phyloP scores from a whole-genome alignment of 2,888 invertebrate genomes.

The Drosophila borborema region DNA sequence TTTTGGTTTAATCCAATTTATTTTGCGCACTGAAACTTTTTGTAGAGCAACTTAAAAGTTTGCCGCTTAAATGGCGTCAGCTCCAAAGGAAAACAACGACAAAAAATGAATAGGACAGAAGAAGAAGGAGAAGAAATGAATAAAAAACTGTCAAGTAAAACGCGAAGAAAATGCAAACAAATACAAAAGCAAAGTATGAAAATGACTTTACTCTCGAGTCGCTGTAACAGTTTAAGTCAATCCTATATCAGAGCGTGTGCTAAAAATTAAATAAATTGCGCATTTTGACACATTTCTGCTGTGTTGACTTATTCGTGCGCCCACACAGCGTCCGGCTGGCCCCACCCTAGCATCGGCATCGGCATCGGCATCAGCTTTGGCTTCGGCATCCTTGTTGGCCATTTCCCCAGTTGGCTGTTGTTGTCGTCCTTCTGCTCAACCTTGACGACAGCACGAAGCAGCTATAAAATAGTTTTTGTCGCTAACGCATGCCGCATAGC shows the following conservation, averaged over 20 bases:
- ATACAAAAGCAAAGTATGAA: slow-evolving; percentile 66
- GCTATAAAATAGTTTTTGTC: slow-evolving; percentile 78
- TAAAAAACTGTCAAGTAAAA: background rate
- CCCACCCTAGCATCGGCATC: background rate
- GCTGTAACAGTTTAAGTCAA: slow-evolving; percentile 50
- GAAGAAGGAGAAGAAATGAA: slow-evolving; percentile 15
- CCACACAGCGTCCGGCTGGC: background rate
- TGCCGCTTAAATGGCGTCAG: slow-evolving; percentile 75
- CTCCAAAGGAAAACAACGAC: slow-evolving; percentile 38
- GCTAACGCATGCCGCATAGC: slow-evolving; percentile 79
- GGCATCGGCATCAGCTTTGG: slow-evolving; percentile 31
- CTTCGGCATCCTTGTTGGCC: slow-evolving; percentile 66
- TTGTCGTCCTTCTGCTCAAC: slow-evolving; percentile 47
- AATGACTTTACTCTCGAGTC: slow-evolving; percentile 61
- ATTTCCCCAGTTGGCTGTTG: slow-evolving; percentile 39
- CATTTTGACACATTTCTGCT: slow-evolving; percentile 83
- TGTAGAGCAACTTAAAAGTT: slow-evolving; percentile 77
- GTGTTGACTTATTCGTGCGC: slow-evolving; percentile 78
- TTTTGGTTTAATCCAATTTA: slow-evolving; percentile 80
- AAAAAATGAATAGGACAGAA: slow-evolving; percentile 15
- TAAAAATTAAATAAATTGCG: slow-evolving; percentile 83
- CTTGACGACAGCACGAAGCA: slow-evolving; percentile 79
- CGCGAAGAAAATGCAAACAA: slow-evolving; percentile 39
- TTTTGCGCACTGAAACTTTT: slow-evolving; percentile 70
- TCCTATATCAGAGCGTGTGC: slow-evolving; percentile 62